These are phyloP conservation scores for Dugesia japonica DNA, from an alignment of 2,888 invertebrate species.

Conservation along the genomic window DNA sequence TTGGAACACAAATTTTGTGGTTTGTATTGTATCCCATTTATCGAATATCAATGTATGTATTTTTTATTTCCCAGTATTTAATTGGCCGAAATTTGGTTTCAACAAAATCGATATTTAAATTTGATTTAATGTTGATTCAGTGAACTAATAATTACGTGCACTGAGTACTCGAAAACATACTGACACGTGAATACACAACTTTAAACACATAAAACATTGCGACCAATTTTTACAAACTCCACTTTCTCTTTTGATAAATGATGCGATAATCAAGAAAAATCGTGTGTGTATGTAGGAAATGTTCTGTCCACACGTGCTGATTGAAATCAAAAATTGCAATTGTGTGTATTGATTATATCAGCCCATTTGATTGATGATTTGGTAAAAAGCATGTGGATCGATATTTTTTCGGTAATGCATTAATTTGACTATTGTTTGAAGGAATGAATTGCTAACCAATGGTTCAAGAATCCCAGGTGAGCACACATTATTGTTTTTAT, in stretches of 20 bases:
- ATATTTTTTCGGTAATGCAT: background rate
- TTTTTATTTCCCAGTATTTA: no score
- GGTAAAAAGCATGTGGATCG: background rate
- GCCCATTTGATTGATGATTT: constrained; percentile 3
- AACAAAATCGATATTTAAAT: constrained; percentile 9
- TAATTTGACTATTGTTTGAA: background rate
- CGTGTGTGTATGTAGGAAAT: constrained; percentile 20
- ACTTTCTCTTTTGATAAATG: constrained; percentile 2
- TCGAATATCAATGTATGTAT: no score
- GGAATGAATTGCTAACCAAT: background rate
- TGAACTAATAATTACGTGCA: background rate
- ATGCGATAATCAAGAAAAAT: constrained; percentile 9
- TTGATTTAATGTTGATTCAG: constrained; percentile 20
- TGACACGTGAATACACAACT: background rate
- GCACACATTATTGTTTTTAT: background rate
- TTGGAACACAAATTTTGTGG: no score
- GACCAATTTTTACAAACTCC: constrained; percentile 15
- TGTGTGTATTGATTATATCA: constrained; percentile 20
- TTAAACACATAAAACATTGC: background rate
- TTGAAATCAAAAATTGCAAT: background rate
- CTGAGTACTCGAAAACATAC: background rate
- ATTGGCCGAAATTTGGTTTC: background rate
- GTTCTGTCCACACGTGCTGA: constrained; percentile 11
- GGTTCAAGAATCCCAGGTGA: constrained; percentile 20
- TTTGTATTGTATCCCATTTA: no score